Conservation (phyloP, 2,888 invertebrate genomes). For the Chelonus formosanus region DNA sequence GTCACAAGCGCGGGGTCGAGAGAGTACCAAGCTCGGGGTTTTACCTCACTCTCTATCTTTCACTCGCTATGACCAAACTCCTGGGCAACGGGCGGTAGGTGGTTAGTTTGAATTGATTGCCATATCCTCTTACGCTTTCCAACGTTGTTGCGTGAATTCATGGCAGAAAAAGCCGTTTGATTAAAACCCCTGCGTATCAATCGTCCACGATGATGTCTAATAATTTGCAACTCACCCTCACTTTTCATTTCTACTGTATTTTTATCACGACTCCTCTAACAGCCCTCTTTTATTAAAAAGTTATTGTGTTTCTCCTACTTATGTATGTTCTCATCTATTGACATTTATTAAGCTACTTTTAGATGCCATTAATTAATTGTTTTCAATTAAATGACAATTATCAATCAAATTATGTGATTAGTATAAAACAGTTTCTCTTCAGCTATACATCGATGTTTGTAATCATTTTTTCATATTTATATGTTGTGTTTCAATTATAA, state of each 20-base stretch:
- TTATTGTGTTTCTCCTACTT: too few species aligned
- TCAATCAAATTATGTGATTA: too few species aligned
- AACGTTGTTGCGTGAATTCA: constrained; percentile 39
- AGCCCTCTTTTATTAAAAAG: constrained; percentile 3
- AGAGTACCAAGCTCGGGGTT: constrained; percentile 48
- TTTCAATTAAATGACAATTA: too few species aligned
- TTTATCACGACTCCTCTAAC: neutral
- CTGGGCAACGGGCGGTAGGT: constrained; percentile 36
- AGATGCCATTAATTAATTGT: too few species aligned
- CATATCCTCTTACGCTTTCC: constrained; percentile 59
- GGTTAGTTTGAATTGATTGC: constrained; percentile 64
- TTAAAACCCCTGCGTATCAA: constrained; percentile 38
- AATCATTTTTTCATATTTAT: too few species aligned
- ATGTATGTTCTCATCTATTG: neutral
- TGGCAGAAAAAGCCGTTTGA: constrained; percentile 31
- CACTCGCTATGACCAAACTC: constrained; percentile 15
- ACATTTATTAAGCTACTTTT: neutral
- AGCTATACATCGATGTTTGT: too few species aligned
- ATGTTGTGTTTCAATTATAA: too few species aligned
- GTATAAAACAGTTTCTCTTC: too few species aligned
- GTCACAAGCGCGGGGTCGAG: constrained; percentile 46
- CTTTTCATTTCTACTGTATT: constrained; percentile 8
- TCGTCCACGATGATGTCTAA: constrained; percentile 26
- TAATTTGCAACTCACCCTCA: constrained; percentile 1
- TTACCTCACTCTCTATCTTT: constrained; percentile 43